These are phyloP conservation scores for Malurus elegans DNA, from an alignment of 2,113 vertebrate genomes.

Conservation along the genomic window DNA sequence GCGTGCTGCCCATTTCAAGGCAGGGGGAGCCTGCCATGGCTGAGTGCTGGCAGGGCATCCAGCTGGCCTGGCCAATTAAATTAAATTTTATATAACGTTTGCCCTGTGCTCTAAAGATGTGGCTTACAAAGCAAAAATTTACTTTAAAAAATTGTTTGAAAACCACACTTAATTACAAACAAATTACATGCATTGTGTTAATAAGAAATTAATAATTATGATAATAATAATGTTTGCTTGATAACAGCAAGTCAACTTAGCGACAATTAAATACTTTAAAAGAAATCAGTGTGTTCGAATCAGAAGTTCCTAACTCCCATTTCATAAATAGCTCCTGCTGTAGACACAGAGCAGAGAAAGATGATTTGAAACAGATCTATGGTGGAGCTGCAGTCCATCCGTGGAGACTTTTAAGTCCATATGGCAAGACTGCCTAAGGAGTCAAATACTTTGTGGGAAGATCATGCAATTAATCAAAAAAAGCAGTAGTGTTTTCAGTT, in stretches of 20 bases:
- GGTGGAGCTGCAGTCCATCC: conserved; percentile 36
- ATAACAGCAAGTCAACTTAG: not conserved
- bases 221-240: not conserved
- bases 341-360: not conserved
- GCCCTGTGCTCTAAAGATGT: not conserved
- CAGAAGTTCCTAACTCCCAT: not conserved
- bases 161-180: not conserved
- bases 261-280: not conserved
- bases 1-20: not conserved
- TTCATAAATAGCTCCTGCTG: not conserved
- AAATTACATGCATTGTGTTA: not conserved
- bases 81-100: not conserved
- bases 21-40: not conserved
- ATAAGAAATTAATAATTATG: not conserved
- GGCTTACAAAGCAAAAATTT: not conserved
- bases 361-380: conserved; percentile 56
- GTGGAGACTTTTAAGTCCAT: conserved; percentile 45
- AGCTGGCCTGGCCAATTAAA: not conserved
- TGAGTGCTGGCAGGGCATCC: not conserved
- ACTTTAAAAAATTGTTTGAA: not conserved
- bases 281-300: not conserved
- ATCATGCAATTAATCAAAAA: conserved; percentile 54
- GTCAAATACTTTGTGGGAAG: conserved; percentile 43
- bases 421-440: conserved; percentile 49
- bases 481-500: conserved; percentile 30